Evolutionary conservation across 2,888 invertebrate genomes (phyloP).

Genomic region (Steinernema carpocapsae): DNA sequence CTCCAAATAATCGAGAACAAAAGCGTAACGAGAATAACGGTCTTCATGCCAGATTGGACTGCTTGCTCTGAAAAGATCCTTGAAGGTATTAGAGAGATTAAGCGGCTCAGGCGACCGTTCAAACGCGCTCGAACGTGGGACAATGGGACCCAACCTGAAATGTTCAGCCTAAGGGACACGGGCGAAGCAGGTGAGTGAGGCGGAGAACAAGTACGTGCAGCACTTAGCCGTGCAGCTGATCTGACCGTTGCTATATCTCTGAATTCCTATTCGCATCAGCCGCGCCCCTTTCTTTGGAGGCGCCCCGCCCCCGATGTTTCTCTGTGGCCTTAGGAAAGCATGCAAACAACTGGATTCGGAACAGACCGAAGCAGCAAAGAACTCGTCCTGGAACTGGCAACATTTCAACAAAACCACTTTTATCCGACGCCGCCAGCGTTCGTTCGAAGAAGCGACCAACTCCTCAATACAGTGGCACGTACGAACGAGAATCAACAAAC

Average conservation of each 20-base stretch:
- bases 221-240: conserved; percentile 29
- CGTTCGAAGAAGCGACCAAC: neutral
- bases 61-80: too few relatives aligned
- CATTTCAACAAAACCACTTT: neutral
- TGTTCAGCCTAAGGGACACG: too few relatives aligned
- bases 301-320: conserved; percentile 21
- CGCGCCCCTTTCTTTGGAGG: conserved; percentile 33
- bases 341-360: conserved; percentile 33
- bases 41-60: conserved; percentile 7
- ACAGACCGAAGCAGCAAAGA: conserved; percentile 17
- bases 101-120: too few relatives aligned
- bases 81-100: too few relatives aligned
- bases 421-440: neutral
- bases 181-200: too few relatives aligned
- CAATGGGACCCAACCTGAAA: too few relatives aligned
- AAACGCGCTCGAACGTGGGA: too few relatives aligned
- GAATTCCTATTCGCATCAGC: conserved; percentile 24
- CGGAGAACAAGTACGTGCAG: neutral
- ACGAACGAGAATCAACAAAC: neutral
- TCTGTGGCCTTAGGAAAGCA: conserved; percentile 27
- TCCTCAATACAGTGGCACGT: neutral
- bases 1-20: neutral
- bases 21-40: conserved; percentile 8
- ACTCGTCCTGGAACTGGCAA: conserved; percentile 33
- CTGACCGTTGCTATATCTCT: conserved; percentile 27